Conservation (phyloP, 2,113 vertebrate species). For the Xiphorhynchus elegans region DNA sequence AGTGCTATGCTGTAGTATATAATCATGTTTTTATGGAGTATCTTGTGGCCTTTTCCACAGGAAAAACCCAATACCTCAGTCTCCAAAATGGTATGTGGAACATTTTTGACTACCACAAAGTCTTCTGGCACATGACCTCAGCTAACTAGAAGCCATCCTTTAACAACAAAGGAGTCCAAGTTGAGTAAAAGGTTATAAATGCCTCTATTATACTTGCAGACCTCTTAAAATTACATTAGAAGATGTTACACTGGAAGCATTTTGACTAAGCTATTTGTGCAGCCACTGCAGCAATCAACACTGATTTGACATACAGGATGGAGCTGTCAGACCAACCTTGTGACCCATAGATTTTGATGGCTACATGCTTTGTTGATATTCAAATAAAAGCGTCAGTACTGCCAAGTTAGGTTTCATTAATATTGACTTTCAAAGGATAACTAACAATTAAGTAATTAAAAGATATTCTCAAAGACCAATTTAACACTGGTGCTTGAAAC, state of each 20-base stretch:
- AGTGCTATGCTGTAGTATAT: neutral
- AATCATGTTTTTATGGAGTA: fast-evolving
- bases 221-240: neutral
- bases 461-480: constrained; percentile 1
- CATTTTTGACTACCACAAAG: neutral
- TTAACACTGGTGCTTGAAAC: neutral
- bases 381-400: neutral
- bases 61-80: neutral
- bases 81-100: neutral
- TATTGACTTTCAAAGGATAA: neutral
- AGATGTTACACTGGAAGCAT: neutral
- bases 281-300: neutral
- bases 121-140: neutral
- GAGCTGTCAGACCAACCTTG: neutral
- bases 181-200: neutral
- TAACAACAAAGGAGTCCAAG: neutral
- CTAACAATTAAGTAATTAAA: constrained; percentile 49
- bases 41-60: neutral
- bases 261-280: neutral
- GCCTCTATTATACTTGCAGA: neutral
- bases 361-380: neutral
- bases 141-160: neutral
- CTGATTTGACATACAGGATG: neutral
- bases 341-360: neutral
- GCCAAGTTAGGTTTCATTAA: neutral